Base-by-base conservation (phyloP, 2,797 vertebrate genomes). In the Setipinna tenuifilis region DNA sequence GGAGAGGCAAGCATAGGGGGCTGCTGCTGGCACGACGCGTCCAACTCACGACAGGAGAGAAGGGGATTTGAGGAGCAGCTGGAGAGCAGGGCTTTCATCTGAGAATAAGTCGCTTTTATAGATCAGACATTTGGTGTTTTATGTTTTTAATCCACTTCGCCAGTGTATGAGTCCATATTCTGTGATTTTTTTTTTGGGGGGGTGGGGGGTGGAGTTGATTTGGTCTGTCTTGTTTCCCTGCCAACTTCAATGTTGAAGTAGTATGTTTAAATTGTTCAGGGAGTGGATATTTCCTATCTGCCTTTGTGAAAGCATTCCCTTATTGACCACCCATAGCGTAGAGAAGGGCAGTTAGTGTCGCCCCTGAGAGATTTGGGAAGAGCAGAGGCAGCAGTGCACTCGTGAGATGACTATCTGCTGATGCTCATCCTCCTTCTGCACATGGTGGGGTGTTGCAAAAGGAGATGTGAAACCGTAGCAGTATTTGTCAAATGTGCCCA, bases 1-100 rank as follows among this genome's bases (percentile, higher is more conserved):
- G 61, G 82, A 19, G 54, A 61, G 44, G 84, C 35, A 86, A 21
- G 44, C 83, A 80, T 28, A 80, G 82, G 82, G 4, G 82, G 50
- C 2, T 48, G 50, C 9, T 54, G 2, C 35, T 21, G 71, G 35
- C 31, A 19, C 35, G 19, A 21, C 31, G 44, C 16, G 35, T 21
- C 7, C 19, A 19, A 21, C 71, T 78, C 71, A 9, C 41, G 17
- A 41, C 71, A 78, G 31, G 35, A 78, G 31, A 78, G 71, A 78
- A 21, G 71, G 71, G 71, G 71, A 78, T 44, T 78, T 78, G 35
- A 10, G 31, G 19, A 21, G 31, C 19, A 44, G 31, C 71, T 21
- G 68, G 28, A 31, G 12, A 17, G 68, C 14, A 31, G 68, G 25
- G 31, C 68, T 71, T 71, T 31, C 68, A 35, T 71, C 68, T 78